Base-by-base conservation (phyloP, 2,113 vertebrate species). In the Mohoua ochrocephala region DNA sequence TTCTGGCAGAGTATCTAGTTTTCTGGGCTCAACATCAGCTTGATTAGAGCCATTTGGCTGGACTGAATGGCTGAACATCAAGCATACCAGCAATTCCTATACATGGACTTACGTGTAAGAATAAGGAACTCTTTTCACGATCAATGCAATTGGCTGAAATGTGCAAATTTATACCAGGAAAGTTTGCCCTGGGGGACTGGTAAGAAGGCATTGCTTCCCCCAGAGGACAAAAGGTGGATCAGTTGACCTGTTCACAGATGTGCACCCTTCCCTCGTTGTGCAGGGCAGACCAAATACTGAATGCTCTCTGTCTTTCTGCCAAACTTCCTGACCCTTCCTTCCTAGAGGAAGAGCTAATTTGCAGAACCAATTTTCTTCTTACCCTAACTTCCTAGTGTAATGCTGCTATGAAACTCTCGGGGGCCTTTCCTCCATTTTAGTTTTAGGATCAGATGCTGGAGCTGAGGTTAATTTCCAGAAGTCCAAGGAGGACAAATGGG, bases 1-100 rank as follows among this genome's bases (percentile, higher is more conserved):
- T 89, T 84, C 81, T 95, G 47, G 39, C 68, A 81, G 44, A 89
- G 45, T 57, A 61, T 73, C 42, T 65, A 3, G 64, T 71, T 75
- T 77, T 84, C 47, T 64, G 22, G 13, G 14, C 94, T 87, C 49
- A 79, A 50, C 61, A 68, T 49, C 60, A 89, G 33, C 26, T 95
- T 78, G 31, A 49, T 73, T 76, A 85, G 67, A 93, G 45, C 28
- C 49, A 16, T 83, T 87, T 87, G 61, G 45, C 56, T 64, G 44
- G 49, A 78, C 21, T 56, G 35, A 67, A 57, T 56, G 45, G 73
- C 85, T 53, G 28, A 45, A 57, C 15, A 1, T 84, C 74, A 89
- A 79, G 57, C 53, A n/a, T 53, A 73, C 37, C 39, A 56, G 49
- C 15, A 4, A 68, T 78, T 89, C 53, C n/a, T 61, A 7, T 78